phyloP scores from a whole-genome alignment of 2,888 invertebrate species.

The Plemyria rubiginata region DNA sequence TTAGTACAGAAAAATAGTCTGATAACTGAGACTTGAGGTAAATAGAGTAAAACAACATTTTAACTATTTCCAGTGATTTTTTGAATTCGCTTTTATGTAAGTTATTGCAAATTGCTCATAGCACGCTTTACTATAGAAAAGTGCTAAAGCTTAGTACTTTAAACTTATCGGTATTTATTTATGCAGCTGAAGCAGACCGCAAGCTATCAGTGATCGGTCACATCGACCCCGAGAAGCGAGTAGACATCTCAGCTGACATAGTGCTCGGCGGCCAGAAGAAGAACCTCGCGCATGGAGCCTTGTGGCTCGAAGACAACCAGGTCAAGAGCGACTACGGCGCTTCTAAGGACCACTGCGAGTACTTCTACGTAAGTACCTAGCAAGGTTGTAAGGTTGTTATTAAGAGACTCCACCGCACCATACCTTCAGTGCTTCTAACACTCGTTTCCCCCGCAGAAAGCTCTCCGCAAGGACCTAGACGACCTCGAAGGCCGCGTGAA shows the following conservation, averaged over 20 bases:
- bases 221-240: slow-evolving; percentile 85
- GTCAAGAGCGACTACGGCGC: slow-evolving; percentile 86
- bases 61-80: too few relatives aligned
- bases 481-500: slow-evolving; percentile 67
- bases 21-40: too few relatives aligned
- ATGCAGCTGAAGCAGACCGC: slow-evolving; percentile 73
- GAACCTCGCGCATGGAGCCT: slow-evolving; percentile 82
- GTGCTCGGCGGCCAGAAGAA: slow-evolving; percentile 82
- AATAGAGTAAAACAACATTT: too few relatives aligned
- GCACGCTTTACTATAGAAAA: too few relatives aligned
- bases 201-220: slow-evolving; percentile 83
- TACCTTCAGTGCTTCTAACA: background rate
- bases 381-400: too few relatives aligned
- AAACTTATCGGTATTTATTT: background rate
- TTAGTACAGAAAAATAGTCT: too few relatives aligned
- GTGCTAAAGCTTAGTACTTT: background rate
- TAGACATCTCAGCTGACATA: slow-evolving; percentile 85
- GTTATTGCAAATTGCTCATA: too few relatives aligned
- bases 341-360: slow-evolving; percentile 85
- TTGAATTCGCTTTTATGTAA: too few relatives aligned
- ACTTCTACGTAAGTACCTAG: slow-evolving; percentile 77
- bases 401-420: background rate
- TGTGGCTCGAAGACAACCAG: slow-evolving; percentile 87
- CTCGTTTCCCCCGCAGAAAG: slow-evolving; percentile 54
- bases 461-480: slow-evolving; percentile 72